Conservation (phyloP, 2,888 invertebrate genomes). For the Tenthredo distinguenda region DNA sequence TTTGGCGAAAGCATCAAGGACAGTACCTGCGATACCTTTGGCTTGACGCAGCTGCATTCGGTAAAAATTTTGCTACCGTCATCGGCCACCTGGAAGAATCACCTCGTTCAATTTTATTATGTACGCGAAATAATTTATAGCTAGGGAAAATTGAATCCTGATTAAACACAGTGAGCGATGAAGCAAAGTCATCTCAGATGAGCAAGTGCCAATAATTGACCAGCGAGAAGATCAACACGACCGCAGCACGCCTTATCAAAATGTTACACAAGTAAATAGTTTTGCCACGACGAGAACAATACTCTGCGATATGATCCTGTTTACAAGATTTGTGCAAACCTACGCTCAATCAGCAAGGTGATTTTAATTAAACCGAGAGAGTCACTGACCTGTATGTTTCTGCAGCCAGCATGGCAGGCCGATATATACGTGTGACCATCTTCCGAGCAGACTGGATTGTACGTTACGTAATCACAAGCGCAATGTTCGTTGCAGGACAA, state of each 20-base stretch:
- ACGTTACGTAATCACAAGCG: conserved; percentile 85
- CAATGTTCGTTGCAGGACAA: conserved; percentile 83
- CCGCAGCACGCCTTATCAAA: conserved; percentile 4
- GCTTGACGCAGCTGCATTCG: conserved; percentile 79
- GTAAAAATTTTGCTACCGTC: conserved; percentile 73
- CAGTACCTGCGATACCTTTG: conserved; percentile 62
- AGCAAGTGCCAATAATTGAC: conserved; percentile 14
- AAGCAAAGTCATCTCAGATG: not conserved
- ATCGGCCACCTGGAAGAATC: conserved; percentile 67
- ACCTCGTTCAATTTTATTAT: not conserved
- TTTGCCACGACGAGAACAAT: not conserved
- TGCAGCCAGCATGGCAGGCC: conserved; percentile 90
- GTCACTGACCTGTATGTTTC: conserved; percentile 70
- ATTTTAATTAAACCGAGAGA: conserved; percentile 10
- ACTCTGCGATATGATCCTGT: not conserved
- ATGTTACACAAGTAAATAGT: conserved; percentile 14
- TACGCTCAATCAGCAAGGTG: not conserved
- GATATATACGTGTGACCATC: conserved; percentile 86
- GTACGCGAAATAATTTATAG: not conserved
- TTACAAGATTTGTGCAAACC: conserved; percentile 8
- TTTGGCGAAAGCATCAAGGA: conserved; percentile 60
- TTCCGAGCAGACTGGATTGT: conserved; percentile 86
- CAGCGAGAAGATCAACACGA: not conserved
- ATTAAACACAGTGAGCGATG: not conserved
- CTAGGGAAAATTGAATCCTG: not conserved